Evolutionary conservation across 2,888 invertebrate genomes (phyloP).

Genomic region (Dynastes maya): DNA sequence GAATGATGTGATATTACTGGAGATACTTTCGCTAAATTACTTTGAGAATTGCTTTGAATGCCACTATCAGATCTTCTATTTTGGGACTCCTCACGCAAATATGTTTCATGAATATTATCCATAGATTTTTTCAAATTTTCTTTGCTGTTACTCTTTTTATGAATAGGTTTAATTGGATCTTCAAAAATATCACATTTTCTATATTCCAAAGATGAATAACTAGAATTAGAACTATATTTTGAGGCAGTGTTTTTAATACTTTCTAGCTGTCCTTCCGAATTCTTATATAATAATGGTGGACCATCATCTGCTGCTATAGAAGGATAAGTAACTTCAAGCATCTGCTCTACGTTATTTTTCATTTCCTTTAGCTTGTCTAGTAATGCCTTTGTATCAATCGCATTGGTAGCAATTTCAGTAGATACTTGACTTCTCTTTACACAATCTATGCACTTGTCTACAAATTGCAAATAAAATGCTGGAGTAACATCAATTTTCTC

Average conservation of each 20-base stretch:
- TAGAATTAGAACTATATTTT: constrained; percentile 51
- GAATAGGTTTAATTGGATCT: constrained; percentile 62
- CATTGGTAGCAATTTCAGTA: constrained; percentile 76
- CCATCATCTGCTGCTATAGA: constrained; percentile 62
- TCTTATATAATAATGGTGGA: constrained; percentile 64
- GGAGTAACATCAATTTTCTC: constrained; percentile 83
- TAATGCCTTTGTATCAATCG: constrained; percentile 27
- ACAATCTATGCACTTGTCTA: constrained; percentile 79
- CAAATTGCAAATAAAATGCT: constrained; percentile 80
- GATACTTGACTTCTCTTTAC: constrained; percentile 66
- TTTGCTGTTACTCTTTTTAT: constrained; percentile 59
- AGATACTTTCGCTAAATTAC: constrained; percentile 59
- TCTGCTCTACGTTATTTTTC: constrained; percentile 75
- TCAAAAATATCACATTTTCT: constrained; percentile 57
- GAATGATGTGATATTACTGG: constrained; percentile 73
- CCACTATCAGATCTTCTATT: constrained; percentile 61
- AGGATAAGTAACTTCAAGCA: constrained; percentile 62
- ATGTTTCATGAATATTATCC: constrained; percentile 62
- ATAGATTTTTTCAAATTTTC: constrained; percentile 64
- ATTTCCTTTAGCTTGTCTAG: constrained; percentile 75
- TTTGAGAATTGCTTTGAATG: constrained; percentile 36
- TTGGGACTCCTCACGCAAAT: constrained; percentile 49
- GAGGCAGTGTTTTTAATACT: constrained; percentile 52
- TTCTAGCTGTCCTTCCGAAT: constrained; percentile 65
- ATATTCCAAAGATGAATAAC: constrained; percentile 45